Conservation (phyloP, 2,113 vertebrate species). For the Vireo altiloquus region DNA sequence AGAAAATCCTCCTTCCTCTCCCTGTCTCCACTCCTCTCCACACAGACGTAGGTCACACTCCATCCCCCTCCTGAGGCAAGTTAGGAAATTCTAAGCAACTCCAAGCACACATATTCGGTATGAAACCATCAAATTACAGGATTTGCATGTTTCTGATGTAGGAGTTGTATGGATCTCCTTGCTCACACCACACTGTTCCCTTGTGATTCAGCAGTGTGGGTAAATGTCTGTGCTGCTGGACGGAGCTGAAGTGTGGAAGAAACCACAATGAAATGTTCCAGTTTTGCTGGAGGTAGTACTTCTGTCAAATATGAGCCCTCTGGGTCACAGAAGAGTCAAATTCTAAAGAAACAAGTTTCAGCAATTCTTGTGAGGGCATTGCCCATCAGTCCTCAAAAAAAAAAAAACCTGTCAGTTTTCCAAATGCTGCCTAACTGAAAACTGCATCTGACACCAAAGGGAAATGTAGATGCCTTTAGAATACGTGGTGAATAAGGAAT, state of each 20-base stretch:
- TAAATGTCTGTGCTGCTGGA: neutral
- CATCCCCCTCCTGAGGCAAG: neutral
- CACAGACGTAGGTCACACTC: rapidly evolving
- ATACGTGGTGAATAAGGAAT: neutral
- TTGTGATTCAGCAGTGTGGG: neutral
- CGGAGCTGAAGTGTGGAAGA: neutral
- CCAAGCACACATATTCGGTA: neutral
- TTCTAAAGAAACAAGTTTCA: neutral
- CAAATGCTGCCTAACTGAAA: neutral
- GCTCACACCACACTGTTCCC: neutral
- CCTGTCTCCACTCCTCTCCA: neutral
- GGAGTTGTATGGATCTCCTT: neutral
- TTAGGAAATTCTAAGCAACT: neutral
- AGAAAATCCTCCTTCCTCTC: rapidly evolving
- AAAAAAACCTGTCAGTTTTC: neutral
- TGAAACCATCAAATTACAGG: neutral
- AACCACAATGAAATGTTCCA: neutral
- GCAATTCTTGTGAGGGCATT: neutral
- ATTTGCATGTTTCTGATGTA: neutral
- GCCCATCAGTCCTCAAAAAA: neutral
- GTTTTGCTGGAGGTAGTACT: neutral
- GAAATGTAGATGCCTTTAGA: neutral
- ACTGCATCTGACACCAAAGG: neutral
- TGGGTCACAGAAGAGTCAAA: neutral
- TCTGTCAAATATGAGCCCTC: neutral